A percentile compares a stretch with the other conserved stretches of the same genome.
These are phyloP conservation scores for Tolypeutes matacus DNA, from an alignment of 2,797 vertebrate genomes.

Conservation along the genomic window DNA sequence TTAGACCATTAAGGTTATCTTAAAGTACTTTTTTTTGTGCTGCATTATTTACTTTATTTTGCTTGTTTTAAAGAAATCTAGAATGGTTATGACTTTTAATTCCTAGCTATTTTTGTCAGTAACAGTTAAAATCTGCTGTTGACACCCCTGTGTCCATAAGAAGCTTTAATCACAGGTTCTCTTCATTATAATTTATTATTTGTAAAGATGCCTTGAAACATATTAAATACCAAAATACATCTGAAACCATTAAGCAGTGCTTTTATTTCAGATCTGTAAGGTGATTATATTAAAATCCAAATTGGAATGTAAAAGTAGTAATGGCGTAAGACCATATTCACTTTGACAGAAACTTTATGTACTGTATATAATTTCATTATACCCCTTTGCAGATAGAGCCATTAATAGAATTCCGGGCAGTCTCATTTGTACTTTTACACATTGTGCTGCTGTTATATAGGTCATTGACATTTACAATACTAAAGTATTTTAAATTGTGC, in stretches of 20 bases:
- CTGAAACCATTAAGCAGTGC: constrained; percentile 64
- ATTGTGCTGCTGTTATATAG: constrained; percentile 36
- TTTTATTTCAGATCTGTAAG: constrained; percentile 72
- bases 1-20: constrained; percentile 80
- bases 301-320: constrained; percentile 58
- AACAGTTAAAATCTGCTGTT: not conserved
- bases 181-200: constrained; percentile 63
- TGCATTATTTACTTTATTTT: constrained; percentile 74
- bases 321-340: constrained; percentile 62
- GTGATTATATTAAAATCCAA: constrained; percentile 63
- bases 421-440: not conserved
- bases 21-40: constrained; percentile 71
- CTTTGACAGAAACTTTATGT: constrained; percentile 35
- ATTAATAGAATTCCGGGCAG: not conserved
- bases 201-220: constrained; percentile 73
- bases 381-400: constrained; percentile 37
- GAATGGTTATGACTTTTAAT: not conserved
- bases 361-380: constrained; percentile 31
- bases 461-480: constrained; percentile 70
- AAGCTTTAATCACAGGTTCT: not conserved
- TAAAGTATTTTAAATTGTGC: constrained; percentile 73
- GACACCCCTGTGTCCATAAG: rapidly evolving
- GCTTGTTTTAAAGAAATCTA: constrained; percentile 23
- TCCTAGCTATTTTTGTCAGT: not conserved
- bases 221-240: constrained; percentile 53